Percentiles rank a stretch among this genome's conserved stretches.
Conservation (phyloP, 2,113 vertebrate genomes). For the Cyprinodon variegatus region DNA sequence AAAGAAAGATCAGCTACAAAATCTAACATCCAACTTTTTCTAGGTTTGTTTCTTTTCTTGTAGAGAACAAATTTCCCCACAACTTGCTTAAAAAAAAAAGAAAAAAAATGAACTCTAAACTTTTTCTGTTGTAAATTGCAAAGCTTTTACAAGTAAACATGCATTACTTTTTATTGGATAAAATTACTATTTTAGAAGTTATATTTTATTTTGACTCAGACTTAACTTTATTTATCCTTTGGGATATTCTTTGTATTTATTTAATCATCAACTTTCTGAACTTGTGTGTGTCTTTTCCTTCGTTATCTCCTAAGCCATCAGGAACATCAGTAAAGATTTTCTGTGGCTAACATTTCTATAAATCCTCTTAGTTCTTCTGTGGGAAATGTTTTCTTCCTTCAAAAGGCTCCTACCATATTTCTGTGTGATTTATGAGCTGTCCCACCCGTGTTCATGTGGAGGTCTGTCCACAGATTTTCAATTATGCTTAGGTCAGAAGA, state of each 20-base stretch:
- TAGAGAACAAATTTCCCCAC: background rate
- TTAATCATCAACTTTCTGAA: background rate
- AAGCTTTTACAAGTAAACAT: too few species aligned
- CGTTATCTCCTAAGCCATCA: background rate
- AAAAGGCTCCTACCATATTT: background rate
- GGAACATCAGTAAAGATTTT: background rate
- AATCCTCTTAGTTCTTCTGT: background rate
- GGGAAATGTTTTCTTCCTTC: background rate
- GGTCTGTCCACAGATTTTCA: background rate
- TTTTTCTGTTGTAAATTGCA: background rate
- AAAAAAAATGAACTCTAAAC: background rate
- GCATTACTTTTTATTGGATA: too few species aligned
- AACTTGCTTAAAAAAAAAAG: background rate
- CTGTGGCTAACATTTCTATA: background rate
- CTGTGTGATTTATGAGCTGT: constrained; percentile 4
- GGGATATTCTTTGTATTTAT: too few species aligned
- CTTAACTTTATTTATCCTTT: too few species aligned
- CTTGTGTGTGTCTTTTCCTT: background rate
- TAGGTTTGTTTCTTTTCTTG: background rate
- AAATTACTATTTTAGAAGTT: too few species aligned
- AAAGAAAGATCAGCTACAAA: constrained; percentile 16
- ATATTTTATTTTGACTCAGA: too few species aligned
- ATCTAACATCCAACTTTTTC: constrained; percentile 19
- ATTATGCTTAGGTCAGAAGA: background rate
- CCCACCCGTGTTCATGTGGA: background rate